Evolutionary conservation across 2,113 vertebrate species (phyloP), one percentile per base, ranked within the genome.

Genomic region (Colistium nudipinnis): DNA sequence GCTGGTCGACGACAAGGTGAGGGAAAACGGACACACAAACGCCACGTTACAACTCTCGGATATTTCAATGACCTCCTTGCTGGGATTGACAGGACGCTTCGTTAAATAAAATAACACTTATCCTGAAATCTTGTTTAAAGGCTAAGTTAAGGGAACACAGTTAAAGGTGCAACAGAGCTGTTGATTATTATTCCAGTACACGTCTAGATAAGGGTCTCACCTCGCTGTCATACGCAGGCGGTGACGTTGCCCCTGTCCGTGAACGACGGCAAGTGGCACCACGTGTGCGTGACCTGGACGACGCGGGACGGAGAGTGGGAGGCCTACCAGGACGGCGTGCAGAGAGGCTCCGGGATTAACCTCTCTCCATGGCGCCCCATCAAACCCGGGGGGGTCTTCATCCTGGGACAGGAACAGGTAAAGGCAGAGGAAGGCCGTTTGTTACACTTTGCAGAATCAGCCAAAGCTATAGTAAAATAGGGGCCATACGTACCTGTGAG

Each of bases 381-480:
- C 74, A 94, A 93, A 78, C 83, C 94, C 7, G 94, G 94, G 43
- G 94, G 94, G 2, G 87, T 94, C 69, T 94, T 95, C 75, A 87
- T 95, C 70, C 83, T 95, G 70, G 94, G 94, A 51, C 94, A 95
- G 76, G 94, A 95, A 49, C 94, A 95, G 93, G 94, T 95, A 81
- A 71, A 59, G 27, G 65, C 10, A 24, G 45, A 31, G 10, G 14
- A 4, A 51, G n/a, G n/a, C n/a, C n/a, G 25, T 14, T 2, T 11
- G 19, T 44, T 10, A 36, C 35, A 36, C 17, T 6, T 33, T 55
- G 22, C n/a, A 28, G 17, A 45, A 52, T 44, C 17, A 70, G 12
- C 38, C 3, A 30, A 60, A 61, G 4, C 0, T 13, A 17, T 16
- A 35, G n/a, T n/a, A 25, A 59, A 38, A 22, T 1, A 60, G n/a